A percentile compares a stretch with the other conserved stretches of the same genome.
These are phyloP conservation scores for Megaceryle torquata DNA, from an alignment of 2,113 vertebrate genomes.

Conservation along the genomic window DNA sequence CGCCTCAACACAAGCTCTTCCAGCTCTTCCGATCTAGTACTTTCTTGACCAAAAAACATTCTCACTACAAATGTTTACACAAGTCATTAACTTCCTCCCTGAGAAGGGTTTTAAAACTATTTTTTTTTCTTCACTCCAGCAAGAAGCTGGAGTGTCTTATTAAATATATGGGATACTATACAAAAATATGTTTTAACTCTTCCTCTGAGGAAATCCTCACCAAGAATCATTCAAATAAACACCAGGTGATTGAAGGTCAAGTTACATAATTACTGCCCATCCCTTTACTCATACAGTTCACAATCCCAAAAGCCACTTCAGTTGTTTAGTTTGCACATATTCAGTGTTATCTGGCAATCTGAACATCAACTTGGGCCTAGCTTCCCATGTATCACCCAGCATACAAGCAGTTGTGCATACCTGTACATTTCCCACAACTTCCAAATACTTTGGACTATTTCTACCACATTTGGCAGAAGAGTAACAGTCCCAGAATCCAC, in stretches of 20 bases:
- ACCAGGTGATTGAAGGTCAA: neutral
- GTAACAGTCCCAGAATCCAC: neutral
- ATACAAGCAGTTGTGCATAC: neutral
- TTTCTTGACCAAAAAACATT: neutral
- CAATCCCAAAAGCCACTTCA: neutral
- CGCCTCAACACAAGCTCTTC: neutral
- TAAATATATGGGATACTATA: neutral
- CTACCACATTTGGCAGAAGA: neutral
- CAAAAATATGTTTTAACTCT: accelerated
- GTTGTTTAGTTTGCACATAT: neutral
- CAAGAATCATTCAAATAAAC: neutral
- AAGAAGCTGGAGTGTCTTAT: neutral
- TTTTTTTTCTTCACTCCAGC: neutral
- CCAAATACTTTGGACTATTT: neutral
- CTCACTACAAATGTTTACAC: neutral
- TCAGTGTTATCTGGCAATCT: neutral
- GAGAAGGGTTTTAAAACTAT: neutral
- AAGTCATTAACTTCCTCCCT: neutral
- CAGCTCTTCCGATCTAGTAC: neutral
- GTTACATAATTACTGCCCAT: neutral
- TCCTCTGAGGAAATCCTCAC: neutral
- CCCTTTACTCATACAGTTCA: neutral
- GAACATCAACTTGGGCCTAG: neutral
- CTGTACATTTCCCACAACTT: neutral
- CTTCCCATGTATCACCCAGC: neutral